Base-by-base conservation (phyloP, 2,797 vertebrate species). In the Anomalospiza imberbis region DNA sequence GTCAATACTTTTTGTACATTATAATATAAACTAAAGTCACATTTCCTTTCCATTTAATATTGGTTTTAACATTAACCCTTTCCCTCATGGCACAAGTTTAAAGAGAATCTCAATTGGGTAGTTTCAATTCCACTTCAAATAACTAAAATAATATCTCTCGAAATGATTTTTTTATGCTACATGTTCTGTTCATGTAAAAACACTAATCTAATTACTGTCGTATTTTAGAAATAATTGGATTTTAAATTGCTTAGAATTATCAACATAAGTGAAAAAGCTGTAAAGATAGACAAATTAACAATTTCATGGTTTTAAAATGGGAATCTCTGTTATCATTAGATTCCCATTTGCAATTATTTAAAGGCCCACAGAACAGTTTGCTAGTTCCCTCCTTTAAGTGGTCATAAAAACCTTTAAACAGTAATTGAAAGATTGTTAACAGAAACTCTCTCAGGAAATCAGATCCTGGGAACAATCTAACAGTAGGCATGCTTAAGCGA, bases 221-320 rank as follows among this genome's bases (percentile, higher is more conserved):
- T 92, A 94, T 93, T 96, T 96, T 90, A 58, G 71, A 94, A 97
- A 96, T 95, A 96, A 95, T 95, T 96, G 93, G 94, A 94, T 96
- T 97, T 97, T 95, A 97, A 98, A 97, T 97, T 97, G 94, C 96
- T 93, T 83, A 91, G 89, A 97, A 97, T 97, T 98, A 98, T 97
- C 97, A 97, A 97, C 95, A 22, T 97, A 97, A 98, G 96, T 84
- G 97, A 97, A 95, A 95, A 94, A 96, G 96, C 94, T 93, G 94
- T 94, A 96, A 96, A 97, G 97, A 98, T 96, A 97, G 97, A 97
- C 94, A 97, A 98, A 98, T 98, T 97, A 97, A 98, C 96, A 97
- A 97, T 97, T 97, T 97, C 96, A 97, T 96, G 97, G 93, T 84
- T 97, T 97, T 96, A 97, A 97, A 97, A 96, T 88, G 95, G 94